Evolutionary conservation across 2,888 invertebrate species (phyloP), one percentile per base, ranked within the genome.

Genomic region (Koerneria pararmatus): DNA sequence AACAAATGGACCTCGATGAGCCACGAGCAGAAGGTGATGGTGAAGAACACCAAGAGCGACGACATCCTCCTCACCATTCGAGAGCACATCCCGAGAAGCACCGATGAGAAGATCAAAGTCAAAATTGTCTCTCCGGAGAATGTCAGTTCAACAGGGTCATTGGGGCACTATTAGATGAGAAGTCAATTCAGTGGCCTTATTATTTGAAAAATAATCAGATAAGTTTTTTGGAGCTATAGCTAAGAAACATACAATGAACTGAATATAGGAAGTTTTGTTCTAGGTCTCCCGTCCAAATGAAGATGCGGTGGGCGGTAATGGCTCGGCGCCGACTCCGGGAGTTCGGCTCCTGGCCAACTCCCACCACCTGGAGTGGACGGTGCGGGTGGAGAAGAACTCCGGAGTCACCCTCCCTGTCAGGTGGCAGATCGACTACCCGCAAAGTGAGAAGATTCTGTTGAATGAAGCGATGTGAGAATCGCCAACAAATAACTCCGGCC

Each of bases 51-150:
- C 1, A 61, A 74, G 24, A 61, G 29, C 1, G 69, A 71, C 15
- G 69, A 74, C 27, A 69, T 78, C 27, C 66, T 76, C 1, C 49
- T 80, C 8, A 75, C 75, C 1, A 65, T 80, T 58, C 69, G 73
- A 48, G 76, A 79, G 48, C 75, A 75, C 32, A 66, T 80, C 35
- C 80, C 80, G 24, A 72, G 78, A 46, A 66, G 72, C 8, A 75
- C 77, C 19, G 78, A 80, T 56, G 79, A 79, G 66, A 80, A 77
- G 70, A 77, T 80, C 63, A 76, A 73, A 57, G 68, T 71, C 24
- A 56, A 48, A 11, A 34, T 71, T 1, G 32, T 74, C 19, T 8
- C 68, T 22, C 75, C 75, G 24, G 27, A 32, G n/a, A n/a, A n/a
- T n/a, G n/a, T n/a, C n/a, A n/a, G n/a, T n/a, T n/a, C n/a, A n/a